These are phyloP conservation scores for Vultur gryphus DNA, from an alignment of 2,797 vertebrate genomes.

Conservation along the genomic window DNA sequence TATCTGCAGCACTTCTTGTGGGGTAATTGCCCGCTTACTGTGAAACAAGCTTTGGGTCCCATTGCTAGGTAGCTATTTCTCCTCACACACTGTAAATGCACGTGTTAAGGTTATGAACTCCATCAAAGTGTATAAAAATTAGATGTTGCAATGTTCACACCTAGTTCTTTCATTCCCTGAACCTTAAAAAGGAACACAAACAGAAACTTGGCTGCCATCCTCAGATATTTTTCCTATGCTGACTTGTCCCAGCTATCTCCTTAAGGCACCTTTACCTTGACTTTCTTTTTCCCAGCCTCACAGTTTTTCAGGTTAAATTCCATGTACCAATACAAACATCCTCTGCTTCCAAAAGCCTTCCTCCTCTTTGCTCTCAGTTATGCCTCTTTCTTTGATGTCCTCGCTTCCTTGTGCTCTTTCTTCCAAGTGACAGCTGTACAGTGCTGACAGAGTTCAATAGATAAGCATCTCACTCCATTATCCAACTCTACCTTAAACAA, in stretches of 20 bases:
- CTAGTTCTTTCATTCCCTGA: neutral
- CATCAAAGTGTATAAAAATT: conserved; percentile 10
- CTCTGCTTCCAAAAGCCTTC: neutral
- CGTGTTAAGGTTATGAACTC: neutral
- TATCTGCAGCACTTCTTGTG: neutral
- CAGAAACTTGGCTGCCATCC: conserved; percentile 28
- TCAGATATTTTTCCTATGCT: neutral
- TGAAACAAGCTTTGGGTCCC: neutral
- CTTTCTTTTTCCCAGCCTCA: neutral
- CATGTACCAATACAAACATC: neutral
- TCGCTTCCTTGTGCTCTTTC: neutral
- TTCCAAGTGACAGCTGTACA: neutral
- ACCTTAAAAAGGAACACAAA: conserved; percentile 22
- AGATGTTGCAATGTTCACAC: neutral
- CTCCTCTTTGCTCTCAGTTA: neutral
- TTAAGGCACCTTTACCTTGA: neutral
- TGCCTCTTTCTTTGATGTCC: neutral
- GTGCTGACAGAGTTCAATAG: neutral
- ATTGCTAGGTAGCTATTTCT: neutral
- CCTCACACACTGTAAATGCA: neutral
- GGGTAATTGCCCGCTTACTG: neutral
- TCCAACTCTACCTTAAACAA: neutral
- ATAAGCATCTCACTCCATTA: neutral
- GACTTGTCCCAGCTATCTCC: neutral
- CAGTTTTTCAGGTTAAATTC: conserved; percentile 12